phyloP scores from a whole-genome alignment of 2,888 invertebrate species.

The Latrodectus hesperus region DNA sequence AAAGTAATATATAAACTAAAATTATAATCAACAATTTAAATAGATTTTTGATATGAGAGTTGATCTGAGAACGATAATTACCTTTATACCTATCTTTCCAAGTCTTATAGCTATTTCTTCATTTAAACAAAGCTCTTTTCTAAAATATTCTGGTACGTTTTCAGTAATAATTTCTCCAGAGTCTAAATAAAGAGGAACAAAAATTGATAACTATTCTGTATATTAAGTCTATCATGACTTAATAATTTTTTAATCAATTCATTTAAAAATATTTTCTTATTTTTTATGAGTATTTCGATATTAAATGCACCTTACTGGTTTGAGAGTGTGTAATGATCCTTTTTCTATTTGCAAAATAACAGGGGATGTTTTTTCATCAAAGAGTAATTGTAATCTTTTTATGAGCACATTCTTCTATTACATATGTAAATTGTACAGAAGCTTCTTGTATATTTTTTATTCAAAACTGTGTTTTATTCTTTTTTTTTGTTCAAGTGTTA shows the following conservation, averaged over 20 bases:
- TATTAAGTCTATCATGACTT: neutral
- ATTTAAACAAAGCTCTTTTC: slow-evolving; percentile 77
- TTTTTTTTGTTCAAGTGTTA: no score
- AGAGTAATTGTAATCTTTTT: no score
- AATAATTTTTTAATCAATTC: neutral
- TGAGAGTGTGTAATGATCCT: neutral
- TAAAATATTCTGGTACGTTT: slow-evolving; percentile 24
- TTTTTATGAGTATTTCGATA: neutral
- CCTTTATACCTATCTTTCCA: slow-evolving; percentile 78
- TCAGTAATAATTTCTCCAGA: slow-evolving; percentile 30
- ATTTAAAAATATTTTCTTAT: neutral
- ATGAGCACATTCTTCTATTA: no score
- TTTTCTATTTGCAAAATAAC: neutral
- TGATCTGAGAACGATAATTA: neutral
- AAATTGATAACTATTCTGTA: neutral
- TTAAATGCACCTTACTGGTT: neutral
- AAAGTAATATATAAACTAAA: no score
- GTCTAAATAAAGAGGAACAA: slow-evolving; percentile 4
- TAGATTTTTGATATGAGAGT: no score
- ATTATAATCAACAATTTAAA: no score
- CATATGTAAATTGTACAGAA: no score
- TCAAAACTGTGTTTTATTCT: no score
- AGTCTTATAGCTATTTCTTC: slow-evolving; percentile 79
- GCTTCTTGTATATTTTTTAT: no score
- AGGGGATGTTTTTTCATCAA: neutral